phyloP scores from a whole-genome alignment of 2,113 vertebrate species.

The Semnopithecus entellus region DNA sequence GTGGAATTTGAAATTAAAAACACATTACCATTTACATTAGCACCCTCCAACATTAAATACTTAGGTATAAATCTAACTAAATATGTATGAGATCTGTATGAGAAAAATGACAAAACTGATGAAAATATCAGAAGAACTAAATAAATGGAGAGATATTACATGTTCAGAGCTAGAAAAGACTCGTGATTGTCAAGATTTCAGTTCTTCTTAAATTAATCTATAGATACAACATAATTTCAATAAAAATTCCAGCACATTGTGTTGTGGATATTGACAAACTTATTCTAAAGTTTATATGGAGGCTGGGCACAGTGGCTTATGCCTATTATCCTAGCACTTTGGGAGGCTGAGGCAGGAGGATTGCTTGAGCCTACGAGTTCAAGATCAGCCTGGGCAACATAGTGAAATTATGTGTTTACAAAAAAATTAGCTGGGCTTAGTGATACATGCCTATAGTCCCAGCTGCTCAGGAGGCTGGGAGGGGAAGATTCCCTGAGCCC shows the following conservation, averaged over 20 bases:
- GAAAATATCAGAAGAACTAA: not conserved
- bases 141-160: not conserved
- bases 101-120: not conserved
- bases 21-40: not conserved
- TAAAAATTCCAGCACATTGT: not conserved
- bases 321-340: too few relatives aligned
- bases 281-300: not conserved
- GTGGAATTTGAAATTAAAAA: not conserved
- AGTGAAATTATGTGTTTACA: too few relatives aligned
- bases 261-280: not conserved
- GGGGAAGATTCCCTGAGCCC: too few relatives aligned
- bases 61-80: not conserved
- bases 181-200: not conserved
- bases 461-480: too few relatives aligned
- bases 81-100: not conserved
- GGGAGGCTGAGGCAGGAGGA: too few relatives aligned
- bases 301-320: too few relatives aligned
- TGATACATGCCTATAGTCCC: too few relatives aligned
- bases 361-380: too few relatives aligned
- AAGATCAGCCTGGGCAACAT: too few relatives aligned
- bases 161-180: not conserved
- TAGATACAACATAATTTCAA: not conserved
- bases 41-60: not conserved
- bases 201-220: not conserved
- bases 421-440: too few relatives aligned